Conservation (phyloP, 2,888 invertebrate genomes). For the Onthophagus sagittarius region DNA sequence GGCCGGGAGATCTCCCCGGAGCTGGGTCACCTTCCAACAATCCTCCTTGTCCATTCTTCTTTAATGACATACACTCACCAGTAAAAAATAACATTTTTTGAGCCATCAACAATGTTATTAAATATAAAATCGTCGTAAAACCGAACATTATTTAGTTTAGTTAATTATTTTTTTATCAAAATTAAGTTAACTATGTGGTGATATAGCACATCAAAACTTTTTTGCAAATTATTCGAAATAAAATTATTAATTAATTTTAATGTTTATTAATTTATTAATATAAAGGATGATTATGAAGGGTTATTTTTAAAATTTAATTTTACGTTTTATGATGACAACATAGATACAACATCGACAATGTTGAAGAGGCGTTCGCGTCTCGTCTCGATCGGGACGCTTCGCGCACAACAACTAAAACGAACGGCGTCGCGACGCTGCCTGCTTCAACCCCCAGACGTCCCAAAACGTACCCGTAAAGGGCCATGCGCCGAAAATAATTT, state of each 20-base stretch:
- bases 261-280: too few relatives aligned
- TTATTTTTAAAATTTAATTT: too few relatives aligned
- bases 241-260: too few relatives aligned
- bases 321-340: background rate
- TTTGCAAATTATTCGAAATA: background rate
- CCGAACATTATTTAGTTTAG: background rate
- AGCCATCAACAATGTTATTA: slow-evolving; percentile 17
- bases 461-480: background rate
- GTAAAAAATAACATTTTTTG: slow-evolving; percentile 8
- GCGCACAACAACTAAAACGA: background rate
- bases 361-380: background rate
- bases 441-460: background rate
- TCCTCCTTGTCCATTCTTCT: slow-evolving; percentile 38
- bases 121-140: background rate
- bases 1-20: slow-evolving; percentile 64
- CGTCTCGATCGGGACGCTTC: background rate
- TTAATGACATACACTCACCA: slow-evolving; percentile 31
- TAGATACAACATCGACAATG: background rate
- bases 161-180: background rate
- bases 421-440: background rate
- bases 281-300: background rate
- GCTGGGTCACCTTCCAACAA: slow-evolving; percentile 61
- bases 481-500: background rate
- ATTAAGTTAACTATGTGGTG: background rate
- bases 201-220: background rate